These are phyloP conservation scores for Lingula anatina DNA, from an alignment of 2,888 invertebrate species.

Conservation along the genomic window DNA sequence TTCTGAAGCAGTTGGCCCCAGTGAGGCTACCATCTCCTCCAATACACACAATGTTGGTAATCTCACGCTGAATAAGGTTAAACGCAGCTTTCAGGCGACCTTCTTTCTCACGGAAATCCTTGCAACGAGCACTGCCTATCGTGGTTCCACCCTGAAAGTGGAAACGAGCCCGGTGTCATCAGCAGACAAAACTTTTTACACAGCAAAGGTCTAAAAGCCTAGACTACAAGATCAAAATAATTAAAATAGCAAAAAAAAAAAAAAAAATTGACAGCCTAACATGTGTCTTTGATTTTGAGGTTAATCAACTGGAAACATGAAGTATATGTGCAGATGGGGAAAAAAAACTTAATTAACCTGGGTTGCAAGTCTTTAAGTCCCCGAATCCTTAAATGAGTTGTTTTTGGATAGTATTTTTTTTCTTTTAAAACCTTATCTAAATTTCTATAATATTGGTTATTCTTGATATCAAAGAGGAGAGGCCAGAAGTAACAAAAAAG, in stretches of 20 bases:
- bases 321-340: too few relatives aligned
- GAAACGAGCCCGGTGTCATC: background rate
- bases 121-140: constrained; percentile 95
- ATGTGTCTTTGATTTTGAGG: background rate
- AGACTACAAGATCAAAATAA: background rate
- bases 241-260: too few relatives aligned
- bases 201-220: background rate
- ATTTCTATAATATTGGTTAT: too few relatives aligned
- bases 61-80: constrained; percentile 75
- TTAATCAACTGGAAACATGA: too few relatives aligned
- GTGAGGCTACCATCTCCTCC: constrained; percentile 95
- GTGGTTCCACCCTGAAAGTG: constrained; percentile 78
- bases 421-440: too few relatives aligned
- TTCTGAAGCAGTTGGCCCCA: constrained; percentile 84
- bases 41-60: constrained; percentile 91
- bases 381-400: too few relatives aligned
- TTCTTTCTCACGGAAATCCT: constrained; percentile 76
- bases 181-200: background rate
- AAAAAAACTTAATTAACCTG: too few relatives aligned
- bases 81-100: constrained; percentile 88
- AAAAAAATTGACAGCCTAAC: too few relatives aligned
- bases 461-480: too few relatives aligned
- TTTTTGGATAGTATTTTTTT: too few relatives aligned
- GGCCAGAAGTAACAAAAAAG: too few relatives aligned
- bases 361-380: too few relatives aligned